Conservation (phyloP, 2,113 vertebrate genomes). For the Laticauda laticaudata region DNA sequence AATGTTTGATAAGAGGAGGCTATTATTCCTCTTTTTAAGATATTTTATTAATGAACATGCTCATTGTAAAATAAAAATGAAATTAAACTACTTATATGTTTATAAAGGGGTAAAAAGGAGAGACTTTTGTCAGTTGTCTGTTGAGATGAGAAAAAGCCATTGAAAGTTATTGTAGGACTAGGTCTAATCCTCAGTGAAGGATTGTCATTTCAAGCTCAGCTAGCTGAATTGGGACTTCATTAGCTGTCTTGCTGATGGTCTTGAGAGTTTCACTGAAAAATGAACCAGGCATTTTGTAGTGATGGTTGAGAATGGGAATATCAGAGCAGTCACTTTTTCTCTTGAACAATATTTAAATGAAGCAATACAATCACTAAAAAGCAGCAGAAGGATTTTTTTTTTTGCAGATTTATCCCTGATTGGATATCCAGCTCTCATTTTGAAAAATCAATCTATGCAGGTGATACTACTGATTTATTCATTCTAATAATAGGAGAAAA, state of each 20-base stretch:
- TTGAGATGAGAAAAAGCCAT: neutral
- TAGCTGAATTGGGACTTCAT: neutral
- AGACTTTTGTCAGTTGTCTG: neutral
- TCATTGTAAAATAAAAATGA: neutral
- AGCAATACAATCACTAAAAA: neutral
- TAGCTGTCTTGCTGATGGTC: neutral
- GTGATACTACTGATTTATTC: neutral
- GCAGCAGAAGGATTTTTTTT: neutral
- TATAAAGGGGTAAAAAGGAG: neutral
- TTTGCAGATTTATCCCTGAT: neutral
- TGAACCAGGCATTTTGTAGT: neutral
- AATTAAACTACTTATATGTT: neutral
- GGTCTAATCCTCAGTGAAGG: neutral
- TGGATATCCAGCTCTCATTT: neutral
- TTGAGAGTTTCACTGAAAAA: neutral
- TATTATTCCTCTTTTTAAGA: neutral
- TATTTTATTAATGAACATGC: neutral
- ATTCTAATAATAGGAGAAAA: neutral
- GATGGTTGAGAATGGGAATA: neutral
- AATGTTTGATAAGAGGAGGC: neutral
- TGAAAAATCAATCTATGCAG: neutral
- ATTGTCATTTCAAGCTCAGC: neutral
- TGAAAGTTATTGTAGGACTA: neutral
- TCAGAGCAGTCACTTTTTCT: neutral
- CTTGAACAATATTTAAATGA: neutral